A percentile compares a stretch with the other conserved stretches of the same genome.
Conservation (phyloP, 1,140 invertebrate species). For the Lepidurus arcticus region DNA sequence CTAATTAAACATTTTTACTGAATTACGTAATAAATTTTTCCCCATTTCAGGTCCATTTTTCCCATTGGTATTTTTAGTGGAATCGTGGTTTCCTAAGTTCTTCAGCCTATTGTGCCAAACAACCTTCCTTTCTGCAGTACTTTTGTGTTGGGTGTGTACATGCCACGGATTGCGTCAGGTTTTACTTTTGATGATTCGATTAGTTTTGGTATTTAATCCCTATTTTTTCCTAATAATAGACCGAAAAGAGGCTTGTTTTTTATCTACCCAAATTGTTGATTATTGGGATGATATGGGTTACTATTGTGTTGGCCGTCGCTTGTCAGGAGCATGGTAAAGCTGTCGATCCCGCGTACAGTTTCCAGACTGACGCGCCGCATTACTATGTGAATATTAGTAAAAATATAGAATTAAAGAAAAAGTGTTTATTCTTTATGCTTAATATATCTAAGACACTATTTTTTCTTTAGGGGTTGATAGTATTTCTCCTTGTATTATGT, state of each 20-base stretch:
- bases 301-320: constrained; percentile 73
- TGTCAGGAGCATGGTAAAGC: constrained; percentile 86
- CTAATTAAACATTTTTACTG: constrained; percentile 29
- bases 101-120: constrained; percentile 85
- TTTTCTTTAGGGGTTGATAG: constrained; percentile 67
- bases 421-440: background rate
- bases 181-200: constrained; percentile 36
- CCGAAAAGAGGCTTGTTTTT: constrained; percentile 79
- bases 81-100: constrained; percentile 84
- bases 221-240: constrained; percentile 53
- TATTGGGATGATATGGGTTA: constrained; percentile 79
- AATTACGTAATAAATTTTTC: constrained; percentile 38
- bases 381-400: constrained; percentile 64
- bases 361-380: constrained; percentile 76
- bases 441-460: background rate
- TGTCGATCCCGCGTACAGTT: constrained; percentile 87
- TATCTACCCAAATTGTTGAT: constrained; percentile 86
- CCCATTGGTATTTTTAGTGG: constrained; percentile 79
- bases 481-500: constrained; percentile 80
- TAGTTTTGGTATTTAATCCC: background rate
- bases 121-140: constrained; percentile 75
- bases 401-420: too few relatives aligned
- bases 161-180: constrained; percentile 93
- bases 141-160: constrained; percentile 89
- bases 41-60: constrained; percentile 77